Base-by-base conservation (phyloP, 2,113 vertebrate genomes). In the Rhizomys pruinosus region DNA sequence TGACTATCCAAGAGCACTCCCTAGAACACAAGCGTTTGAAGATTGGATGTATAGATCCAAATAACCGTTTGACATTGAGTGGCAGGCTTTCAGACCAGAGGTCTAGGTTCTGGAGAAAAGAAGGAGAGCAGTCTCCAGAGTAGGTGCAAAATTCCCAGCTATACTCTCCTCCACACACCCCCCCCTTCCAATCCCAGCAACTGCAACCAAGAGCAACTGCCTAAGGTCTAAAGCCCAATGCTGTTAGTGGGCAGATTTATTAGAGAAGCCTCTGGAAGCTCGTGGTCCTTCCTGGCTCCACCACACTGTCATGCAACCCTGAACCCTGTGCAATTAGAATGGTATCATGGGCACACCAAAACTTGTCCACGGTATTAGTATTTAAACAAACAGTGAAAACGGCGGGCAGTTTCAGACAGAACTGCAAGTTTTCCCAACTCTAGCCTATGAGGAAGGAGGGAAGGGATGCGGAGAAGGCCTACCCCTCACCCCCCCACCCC, bases 41-140 rank as follows among this genome's bases (percentile, higher is more conserved):
- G 93, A 96, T 84, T 64, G 87, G 96, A 98, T 97, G 79, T 96
- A 95, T 84, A 72, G 93, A 91, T 96, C 95, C 97, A 98, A 98
- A 98, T 97, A 98, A 98, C 98, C 98, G 98, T 87, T 92, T 55
- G 47, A 82, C 95, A 96, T 96, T 94, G 91, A 89, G 95, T 68
- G 93, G 97, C 96, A 98, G 97, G 93, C 94, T 97, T 97, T 97
- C 97, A 96, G 95, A 95, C 91, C 80, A 72, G 95, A 97, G 97
- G 95, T 97, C 96, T 84, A 86, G 87, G 64, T 91, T 95, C 84
- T 76, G 95, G 61, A 52, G 76, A 1, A 6, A 92, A 29, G 57
- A 92, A 78, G 32, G 44, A 59, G 25, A 39, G 59, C 47, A 81
- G 93, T 84, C 34, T 1, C 32, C 1, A 12, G 55, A 23, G 27